Base-by-base conservation (phyloP, 2,888 invertebrate genomes). In the Acrobeloides nanus region DNA sequence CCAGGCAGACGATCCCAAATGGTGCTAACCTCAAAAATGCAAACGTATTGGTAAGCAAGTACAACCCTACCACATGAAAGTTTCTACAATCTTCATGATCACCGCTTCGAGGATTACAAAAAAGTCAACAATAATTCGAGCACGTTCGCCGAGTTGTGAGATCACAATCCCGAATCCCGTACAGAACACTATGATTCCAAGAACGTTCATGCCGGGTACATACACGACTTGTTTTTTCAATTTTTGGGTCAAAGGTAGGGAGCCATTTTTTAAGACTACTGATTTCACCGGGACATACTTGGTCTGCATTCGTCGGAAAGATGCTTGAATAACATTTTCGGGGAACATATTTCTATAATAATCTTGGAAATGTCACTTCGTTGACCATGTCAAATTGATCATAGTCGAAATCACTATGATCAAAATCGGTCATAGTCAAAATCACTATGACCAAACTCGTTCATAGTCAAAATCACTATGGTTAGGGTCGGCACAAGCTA, bases 181-280 rank as follows among this genome's bases (percentile, higher is more conserved):
- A 71, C 88, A 88, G 78, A 89, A 89, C 77, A 87, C 86, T 3
- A 89, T 89, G 48, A 89, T 83, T 31, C 89, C 89, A 74, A 83
- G 76, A 26, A 83, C 81, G 68, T 83, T 83, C 38, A 81, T 82
- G 31, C 82, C 82, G 57, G 81, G 79, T 53, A 75, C 78, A 62
- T 69, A 66, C 18, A 59, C 62, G 23, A 73, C 62, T 37, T 46
- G 44, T 46, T 68, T 59, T 26, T 49, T 37, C 18, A 15, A 15
- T 25, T 24, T 8, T 23, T 15, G n/a, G n/a, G 51, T 35, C 39
- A 41, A 41, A 10, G 48, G 39, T 23, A 20, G 33, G 12, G 47
- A 23, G 31, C 27, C 26, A n/a, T n/a, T n/a, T n/a, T n/a, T n/a
- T n/a, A n/a, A n/a, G n/a, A n/a, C n/a, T n/a, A n/a, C n/a, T n/a